These are phyloP conservation scores for Habrosyne pyritoides DNA, from an alignment of 2,888 invertebrate species.

Conservation along the genomic window DNA sequence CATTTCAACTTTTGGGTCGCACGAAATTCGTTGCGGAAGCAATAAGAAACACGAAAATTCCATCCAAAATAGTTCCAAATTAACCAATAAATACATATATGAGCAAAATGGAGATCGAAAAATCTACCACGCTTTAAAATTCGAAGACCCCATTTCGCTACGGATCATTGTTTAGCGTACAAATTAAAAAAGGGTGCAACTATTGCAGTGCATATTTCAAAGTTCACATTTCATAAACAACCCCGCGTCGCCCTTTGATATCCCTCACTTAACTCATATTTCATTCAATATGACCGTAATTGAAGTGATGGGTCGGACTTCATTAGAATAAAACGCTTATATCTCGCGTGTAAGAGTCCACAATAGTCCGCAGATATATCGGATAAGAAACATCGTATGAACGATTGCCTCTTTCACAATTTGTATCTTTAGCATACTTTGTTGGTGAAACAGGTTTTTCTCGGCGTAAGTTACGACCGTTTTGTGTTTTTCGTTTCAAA, in stretches of 20 bases:
- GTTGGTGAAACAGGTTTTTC: slow-evolving; percentile 79
- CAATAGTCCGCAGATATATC: slow-evolving; percentile 48
- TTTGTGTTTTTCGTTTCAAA: slow-evolving; percentile 74
- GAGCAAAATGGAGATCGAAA: slow-evolving; percentile 58
- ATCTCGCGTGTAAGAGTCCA: slow-evolving; percentile 56
- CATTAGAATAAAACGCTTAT: slow-evolving; percentile 68
- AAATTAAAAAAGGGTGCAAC: slow-evolving; percentile 80
- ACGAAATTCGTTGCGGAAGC: slow-evolving; percentile 83
- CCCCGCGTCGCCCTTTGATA: slow-evolving; percentile 80
- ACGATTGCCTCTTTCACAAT: slow-evolving; percentile 82
- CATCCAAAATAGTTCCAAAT: slow-evolving; percentile 67
- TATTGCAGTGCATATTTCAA: slow-evolving; percentile 75
- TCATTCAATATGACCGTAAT: slow-evolving; percentile 83
- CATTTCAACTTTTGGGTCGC: slow-evolving; percentile 80
- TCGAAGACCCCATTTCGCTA: slow-evolving; percentile 68
- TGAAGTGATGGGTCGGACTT: slow-evolving; percentile 64
- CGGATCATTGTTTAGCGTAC: slow-evolving; percentile 72
- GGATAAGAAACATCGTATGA: slow-evolving; percentile 70
- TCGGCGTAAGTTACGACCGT: slow-evolving; percentile 63
- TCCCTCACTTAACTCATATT: slow-evolving; percentile 83
- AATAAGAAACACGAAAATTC: slow-evolving; percentile 82
- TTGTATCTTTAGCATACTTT: slow-evolving; percentile 81
- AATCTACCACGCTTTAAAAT: slow-evolving; percentile 44
- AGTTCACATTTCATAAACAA: slow-evolving; percentile 79
- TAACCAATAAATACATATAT: slow-evolving; percentile 63